Percentiles rank a stretch among this genome's conserved stretches.
Conservation (phyloP, 2,888 invertebrate species). For the Meandrusa payeni region DNA sequence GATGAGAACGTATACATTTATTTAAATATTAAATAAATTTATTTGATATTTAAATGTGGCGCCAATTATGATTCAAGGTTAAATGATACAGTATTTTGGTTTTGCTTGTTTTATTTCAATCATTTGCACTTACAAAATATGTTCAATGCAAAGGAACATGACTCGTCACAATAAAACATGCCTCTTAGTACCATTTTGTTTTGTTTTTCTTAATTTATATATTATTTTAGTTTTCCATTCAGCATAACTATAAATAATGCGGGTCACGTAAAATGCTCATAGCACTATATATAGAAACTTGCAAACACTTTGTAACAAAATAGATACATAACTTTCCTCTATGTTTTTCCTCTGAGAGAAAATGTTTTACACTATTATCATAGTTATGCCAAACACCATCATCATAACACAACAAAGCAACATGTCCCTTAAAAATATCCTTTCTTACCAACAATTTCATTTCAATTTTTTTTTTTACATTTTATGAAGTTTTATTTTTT, state of each 20-base stretch:
- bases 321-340: conserved; percentile 77
- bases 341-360: conserved; percentile 75
- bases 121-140: conserved; percentile 82
- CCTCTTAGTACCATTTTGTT: conserved; percentile 80
- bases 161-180: conserved; percentile 81
- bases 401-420: conserved; percentile 79
- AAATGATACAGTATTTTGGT: conserved; percentile 69
- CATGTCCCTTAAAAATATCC: conserved; percentile 83
- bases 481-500: conserved; percentile 79
- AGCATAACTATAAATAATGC: conserved; percentile 81
- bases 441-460: conserved; percentile 83
- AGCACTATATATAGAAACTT: conserved; percentile 81
- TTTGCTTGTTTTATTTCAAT: conserved; percentile 82
- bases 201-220: conserved; percentile 77
- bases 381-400: conserved; percentile 80
- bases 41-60: too few species aligned
- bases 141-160: conserved; percentile 82
- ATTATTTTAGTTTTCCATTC: conserved; percentile 78
- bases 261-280: conserved; percentile 80
- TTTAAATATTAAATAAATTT: too few species aligned
- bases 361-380: conserved; percentile 71
- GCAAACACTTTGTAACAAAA: conserved; percentile 82
- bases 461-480: conserved; percentile 76
- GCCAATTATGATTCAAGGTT: conserved; percentile 24
- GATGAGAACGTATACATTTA: too few species aligned